Evolutionary conservation across 2,797 vertebrate genomes (phyloP).

Genomic region (Otolemur crassicaudatus): DNA sequence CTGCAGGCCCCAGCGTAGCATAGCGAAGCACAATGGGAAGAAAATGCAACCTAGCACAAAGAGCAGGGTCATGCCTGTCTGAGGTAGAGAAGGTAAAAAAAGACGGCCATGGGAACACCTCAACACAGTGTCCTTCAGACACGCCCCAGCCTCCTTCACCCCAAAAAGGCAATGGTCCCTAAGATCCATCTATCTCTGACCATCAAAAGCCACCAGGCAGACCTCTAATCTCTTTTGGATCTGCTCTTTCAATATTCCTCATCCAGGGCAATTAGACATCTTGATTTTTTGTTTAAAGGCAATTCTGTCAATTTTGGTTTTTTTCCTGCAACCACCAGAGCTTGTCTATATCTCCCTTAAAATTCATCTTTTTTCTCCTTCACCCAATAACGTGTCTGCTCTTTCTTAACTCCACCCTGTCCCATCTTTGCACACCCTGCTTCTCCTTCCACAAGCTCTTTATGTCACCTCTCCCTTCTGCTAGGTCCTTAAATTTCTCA

Average conservation of each 20-base stretch:
- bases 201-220: background rate
- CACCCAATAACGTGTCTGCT: background rate
- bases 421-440: background rate
- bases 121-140: background rate
- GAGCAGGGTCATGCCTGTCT: conserved; percentile 74
- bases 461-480: background rate
- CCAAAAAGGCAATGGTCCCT: accelerated
- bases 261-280: background rate
- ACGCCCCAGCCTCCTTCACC: too few relatives aligned
- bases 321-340: background rate
- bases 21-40: conserved; percentile 72
- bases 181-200: background rate
- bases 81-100: background rate
- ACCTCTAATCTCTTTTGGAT: background rate
- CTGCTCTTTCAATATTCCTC: background rate
- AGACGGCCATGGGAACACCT: background rate
- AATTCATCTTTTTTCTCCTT: background rate
- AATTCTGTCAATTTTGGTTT: background rate
- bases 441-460: background rate
- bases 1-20: conserved; percentile 75
- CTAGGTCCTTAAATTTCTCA: background rate
- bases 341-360: background rate
- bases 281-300: background rate
- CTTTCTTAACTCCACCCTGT: background rate
- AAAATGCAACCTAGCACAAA: conserved; percentile 76